Conservation (phyloP, 2,797 vertebrate genomes). For the Mormyrus hasselquistii region DNA sequence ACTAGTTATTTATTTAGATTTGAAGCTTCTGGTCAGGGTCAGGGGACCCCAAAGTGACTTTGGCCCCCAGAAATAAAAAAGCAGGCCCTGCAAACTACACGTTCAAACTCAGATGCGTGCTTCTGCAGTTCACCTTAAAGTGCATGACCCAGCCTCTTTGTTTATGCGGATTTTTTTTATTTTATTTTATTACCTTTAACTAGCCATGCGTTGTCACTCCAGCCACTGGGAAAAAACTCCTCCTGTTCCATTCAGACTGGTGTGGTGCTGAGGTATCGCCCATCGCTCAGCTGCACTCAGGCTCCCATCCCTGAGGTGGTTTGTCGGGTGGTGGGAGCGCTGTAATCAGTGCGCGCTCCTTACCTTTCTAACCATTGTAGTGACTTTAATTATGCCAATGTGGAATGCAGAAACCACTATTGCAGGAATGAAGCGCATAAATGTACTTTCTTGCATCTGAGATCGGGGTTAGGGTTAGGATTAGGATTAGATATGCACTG, state of each 20-base stretch:
- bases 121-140: background rate
- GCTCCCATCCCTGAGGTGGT: too few relatives aligned
- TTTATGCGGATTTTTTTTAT: background rate
- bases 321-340: too few relatives aligned
- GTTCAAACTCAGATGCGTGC: background rate
- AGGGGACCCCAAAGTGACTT: background rate
- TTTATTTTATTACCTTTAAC: background rate
- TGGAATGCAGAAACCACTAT: background rate
- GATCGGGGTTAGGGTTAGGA: background rate
- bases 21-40: background rate
- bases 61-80: background rate
- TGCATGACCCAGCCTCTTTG: background rate
- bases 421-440: background rate
- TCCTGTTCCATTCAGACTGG: too few relatives aligned
- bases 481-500: background rate
- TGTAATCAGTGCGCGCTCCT: too few relatives aligned
- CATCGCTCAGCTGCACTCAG: too few relatives aligned
- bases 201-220: background rate
- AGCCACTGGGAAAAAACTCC: too few relatives aligned
- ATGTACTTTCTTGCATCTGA: background rate
- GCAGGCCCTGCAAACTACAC: background rate
- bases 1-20: background rate
- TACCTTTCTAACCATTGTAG: background rate
- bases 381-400: background rate
- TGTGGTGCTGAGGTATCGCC: too few relatives aligned